Evolutionary conservation across 2,113 vertebrate species (phyloP).

Genomic region (Myiopsitta monachus): DNA sequence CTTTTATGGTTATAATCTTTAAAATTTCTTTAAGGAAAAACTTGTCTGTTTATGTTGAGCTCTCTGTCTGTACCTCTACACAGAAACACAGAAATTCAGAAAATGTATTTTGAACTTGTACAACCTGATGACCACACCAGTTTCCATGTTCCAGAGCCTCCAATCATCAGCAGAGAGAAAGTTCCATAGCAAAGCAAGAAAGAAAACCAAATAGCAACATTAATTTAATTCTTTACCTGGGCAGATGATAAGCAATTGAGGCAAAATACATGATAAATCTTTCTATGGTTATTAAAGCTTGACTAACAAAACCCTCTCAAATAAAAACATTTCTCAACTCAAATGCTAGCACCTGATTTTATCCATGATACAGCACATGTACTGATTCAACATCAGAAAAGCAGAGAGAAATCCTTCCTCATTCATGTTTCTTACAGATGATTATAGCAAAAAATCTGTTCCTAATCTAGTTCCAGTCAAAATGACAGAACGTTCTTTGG

Average conservation of each 20-base stretch:
- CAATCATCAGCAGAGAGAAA: not conserved
- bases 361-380: not conserved
- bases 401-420: not conserved
- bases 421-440: not conserved
- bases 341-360: slow-evolving; percentile 3
- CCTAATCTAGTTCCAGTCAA: not conserved
- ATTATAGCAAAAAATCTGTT: slow-evolving; percentile 13
- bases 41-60: not conserved
- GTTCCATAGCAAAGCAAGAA: not conserved
- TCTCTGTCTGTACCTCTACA: not conserved
- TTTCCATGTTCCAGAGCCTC: not conserved
- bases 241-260: not conserved
- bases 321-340: not conserved
- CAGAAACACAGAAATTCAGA: not conserved
- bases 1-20: not conserved
- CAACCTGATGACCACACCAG: not conserved
- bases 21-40: not conserved
- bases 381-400: not conserved
- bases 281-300: not conserved
- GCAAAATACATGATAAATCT: not conserved
- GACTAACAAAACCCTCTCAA: not conserved
- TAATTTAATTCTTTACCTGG: not conserved
- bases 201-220: not conserved
- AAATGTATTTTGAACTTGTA: not conserved
- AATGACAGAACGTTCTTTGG: not conserved